These are phyloP conservation scores for Cosmorhoe ocellata DNA, from an alignment of 2,888 invertebrate genomes.

Conservation along the genomic window DNA sequence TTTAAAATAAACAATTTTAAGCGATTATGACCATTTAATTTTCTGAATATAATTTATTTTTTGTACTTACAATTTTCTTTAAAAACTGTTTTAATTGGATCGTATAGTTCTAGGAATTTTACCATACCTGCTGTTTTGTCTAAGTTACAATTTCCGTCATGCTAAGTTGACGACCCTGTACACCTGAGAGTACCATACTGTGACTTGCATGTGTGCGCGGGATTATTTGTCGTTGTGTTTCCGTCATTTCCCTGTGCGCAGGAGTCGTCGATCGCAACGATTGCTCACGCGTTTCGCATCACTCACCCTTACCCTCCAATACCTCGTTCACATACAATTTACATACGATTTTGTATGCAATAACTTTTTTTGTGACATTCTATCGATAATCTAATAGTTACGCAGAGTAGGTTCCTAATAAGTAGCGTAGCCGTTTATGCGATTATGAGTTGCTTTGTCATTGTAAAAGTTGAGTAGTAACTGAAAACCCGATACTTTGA, in stretches of 20 bases:
- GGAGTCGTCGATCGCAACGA: constrained; percentile 76
- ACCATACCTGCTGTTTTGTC: not conserved
- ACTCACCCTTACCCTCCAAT: constrained; percentile 72
- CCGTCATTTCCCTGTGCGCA: constrained; percentile 72
- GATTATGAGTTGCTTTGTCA: constrained; percentile 14
- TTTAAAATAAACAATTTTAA: too few species aligned
- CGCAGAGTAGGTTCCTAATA: constrained; percentile 35
- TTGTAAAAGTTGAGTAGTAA: too few species aligned
- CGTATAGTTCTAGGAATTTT: not conserved
- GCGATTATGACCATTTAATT: too few species aligned
- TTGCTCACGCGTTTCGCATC: constrained; percentile 81
- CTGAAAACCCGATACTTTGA: too few species aligned
- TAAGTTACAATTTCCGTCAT: constrained; percentile 1
- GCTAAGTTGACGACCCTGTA: constrained; percentile 26
- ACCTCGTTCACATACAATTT: constrained; percentile 75
- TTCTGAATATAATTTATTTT: too few species aligned
- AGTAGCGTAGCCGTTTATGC: constrained; percentile 30
- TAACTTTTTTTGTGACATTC: constrained; percentile 59
- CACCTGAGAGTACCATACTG: constrained; percentile 8
- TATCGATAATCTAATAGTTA: constrained; percentile 65
- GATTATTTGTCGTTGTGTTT: constrained; percentile 55
- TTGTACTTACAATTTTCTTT: too few species aligned
- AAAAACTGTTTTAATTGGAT: too few species aligned
- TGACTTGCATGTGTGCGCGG: constrained; percentile 35
- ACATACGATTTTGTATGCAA: constrained; percentile 69